A percentile compares a stretch with the other conserved stretches of the same genome.
phyloP scores from a whole-genome alignment of 2,888 invertebrate genomes.

The Plagiodera versicolora region DNA sequence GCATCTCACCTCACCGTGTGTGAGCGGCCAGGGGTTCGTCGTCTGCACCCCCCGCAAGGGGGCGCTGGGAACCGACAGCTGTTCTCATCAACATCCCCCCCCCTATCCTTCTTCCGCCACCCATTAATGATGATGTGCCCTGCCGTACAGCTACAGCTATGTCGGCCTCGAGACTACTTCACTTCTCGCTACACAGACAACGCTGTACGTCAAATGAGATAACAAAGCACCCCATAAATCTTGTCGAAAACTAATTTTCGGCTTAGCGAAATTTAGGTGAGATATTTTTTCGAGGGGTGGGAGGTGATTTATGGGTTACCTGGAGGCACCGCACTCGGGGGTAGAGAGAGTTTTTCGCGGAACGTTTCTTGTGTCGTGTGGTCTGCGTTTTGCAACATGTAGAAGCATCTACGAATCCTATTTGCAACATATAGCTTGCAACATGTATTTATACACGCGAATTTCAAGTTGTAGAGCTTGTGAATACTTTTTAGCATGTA shows the following conservation, averaged over 20 bases:
- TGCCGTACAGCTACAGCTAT: not conserved
- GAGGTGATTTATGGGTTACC: conserved; percentile 12
- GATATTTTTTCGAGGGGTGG: conserved; percentile 27
- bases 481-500: too few species aligned
- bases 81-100: conserved; percentile 50
- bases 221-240: conserved; percentile 36
- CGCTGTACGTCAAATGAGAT: conserved; percentile 41
- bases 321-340: not conserved
- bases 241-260: conserved; percentile 36
- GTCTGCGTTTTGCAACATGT: too few species aligned
- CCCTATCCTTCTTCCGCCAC: too few species aligned
- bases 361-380: too few species aligned
- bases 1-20: too few species aligned
- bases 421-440: too few species aligned
- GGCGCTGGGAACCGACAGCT: conserved; percentile 47
- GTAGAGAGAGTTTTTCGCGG: not conserved
- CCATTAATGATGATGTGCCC: conserved; percentile 78
- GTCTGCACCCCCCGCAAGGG: too few species aligned
- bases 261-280: conserved; percentile 36
- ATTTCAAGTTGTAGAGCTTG: too few species aligned
- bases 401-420: too few species aligned
- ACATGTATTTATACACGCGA: too few species aligned
- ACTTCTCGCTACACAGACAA: conserved; percentile 61
- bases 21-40: too few species aligned
- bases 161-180: conserved; percentile 74